Conservation (phyloP, 2,797 vertebrate genomes). For the Lithobates sylvaticus region DNA sequence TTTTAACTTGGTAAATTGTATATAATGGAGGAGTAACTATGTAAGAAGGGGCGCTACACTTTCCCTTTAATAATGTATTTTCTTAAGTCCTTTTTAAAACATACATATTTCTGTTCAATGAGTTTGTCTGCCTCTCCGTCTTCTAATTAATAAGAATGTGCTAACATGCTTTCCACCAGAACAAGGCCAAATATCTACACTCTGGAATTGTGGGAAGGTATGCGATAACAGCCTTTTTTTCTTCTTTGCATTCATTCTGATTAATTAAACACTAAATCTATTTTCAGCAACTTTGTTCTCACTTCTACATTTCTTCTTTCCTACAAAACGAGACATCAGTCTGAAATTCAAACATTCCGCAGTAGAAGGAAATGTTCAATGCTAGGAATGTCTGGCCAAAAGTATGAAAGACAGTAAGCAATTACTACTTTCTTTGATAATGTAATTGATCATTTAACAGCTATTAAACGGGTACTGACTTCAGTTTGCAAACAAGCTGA, state of each 20-base stretch:
- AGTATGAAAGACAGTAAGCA: constrained; percentile 13
- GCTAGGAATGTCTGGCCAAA: not conserved
- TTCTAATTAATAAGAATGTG: not conserved
- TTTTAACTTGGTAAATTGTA: no score
- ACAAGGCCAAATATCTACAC: not conserved
- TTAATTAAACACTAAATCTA: constrained; percentile 7
- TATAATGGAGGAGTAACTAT: not conserved
- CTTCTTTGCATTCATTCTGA: not conserved
- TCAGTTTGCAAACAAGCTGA: constrained; percentile 32
- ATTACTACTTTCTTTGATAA: constrained; percentile 16
- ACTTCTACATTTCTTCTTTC: not conserved
- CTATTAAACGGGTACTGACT: not conserved
- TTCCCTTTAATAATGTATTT: not conserved
- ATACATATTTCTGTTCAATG: not conserved
- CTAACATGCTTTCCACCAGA: not conserved
- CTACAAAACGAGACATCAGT: not conserved
- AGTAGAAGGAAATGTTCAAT: not conserved
- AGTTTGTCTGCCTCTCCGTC: not conserved
- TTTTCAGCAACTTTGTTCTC: constrained; percentile 4
- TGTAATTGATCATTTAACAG: constrained; percentile 27
- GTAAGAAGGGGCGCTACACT: no score
- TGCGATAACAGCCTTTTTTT: not conserved
- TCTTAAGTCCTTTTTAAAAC: not conserved
- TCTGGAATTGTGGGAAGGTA: not conserved
- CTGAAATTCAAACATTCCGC: not conserved